Evolutionary conservation across 2,888 invertebrate species (phyloP).

Genomic region (Drosophila paramelanica): DNA sequence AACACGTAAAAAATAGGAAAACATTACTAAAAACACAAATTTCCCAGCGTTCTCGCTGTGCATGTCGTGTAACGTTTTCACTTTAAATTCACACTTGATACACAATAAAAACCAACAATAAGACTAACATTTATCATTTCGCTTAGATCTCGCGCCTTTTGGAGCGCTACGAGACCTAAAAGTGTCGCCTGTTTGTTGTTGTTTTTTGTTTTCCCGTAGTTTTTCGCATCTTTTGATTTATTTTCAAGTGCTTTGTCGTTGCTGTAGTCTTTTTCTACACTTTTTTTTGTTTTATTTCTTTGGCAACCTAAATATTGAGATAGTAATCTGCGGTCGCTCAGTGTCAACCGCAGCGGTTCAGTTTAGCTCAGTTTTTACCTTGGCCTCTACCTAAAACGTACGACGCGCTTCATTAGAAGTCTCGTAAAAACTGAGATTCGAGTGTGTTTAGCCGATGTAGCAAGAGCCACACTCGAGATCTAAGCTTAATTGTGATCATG

Average conservation of each 20-base stretch:
- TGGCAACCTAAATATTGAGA: constrained; percentile 76
- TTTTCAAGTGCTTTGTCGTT: constrained; percentile 60
- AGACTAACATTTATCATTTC: constrained; percentile 70
- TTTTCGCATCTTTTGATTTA: constrained; percentile 80
- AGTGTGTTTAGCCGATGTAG: constrained; percentile 14
- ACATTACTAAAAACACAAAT: constrained; percentile 7
- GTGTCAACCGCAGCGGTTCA: constrained; percentile 66
- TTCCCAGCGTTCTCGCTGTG: constrained; percentile 47
- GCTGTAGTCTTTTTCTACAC: constrained; percentile 3
- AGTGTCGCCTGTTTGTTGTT: constrained; percentile 56
- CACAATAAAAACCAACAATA: constrained; percentile 39
- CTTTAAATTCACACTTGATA: constrained; percentile 80
- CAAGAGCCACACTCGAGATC: constrained; percentile 19
- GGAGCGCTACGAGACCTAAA: constrained; percentile 65
- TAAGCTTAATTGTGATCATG: constrained; percentile 43
- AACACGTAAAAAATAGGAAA: constrained; percentile 30
- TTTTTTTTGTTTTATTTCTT: constrained; percentile 60
- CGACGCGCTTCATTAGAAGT: constrained; percentile 58
- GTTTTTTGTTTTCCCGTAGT: constrained; percentile 6
- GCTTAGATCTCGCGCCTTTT: constrained; percentile 74
- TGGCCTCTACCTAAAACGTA: constrained; percentile 24
- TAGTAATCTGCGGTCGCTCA: constrained; percentile 74
- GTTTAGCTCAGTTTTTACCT: constrained; percentile 35
- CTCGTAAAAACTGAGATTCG: constrained; percentile 46
- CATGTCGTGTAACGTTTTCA: constrained; percentile 65